Evolutionary conservation across 2,797 vertebrate genomes (phyloP).

Genomic region (Gallinago stenura): DNA sequence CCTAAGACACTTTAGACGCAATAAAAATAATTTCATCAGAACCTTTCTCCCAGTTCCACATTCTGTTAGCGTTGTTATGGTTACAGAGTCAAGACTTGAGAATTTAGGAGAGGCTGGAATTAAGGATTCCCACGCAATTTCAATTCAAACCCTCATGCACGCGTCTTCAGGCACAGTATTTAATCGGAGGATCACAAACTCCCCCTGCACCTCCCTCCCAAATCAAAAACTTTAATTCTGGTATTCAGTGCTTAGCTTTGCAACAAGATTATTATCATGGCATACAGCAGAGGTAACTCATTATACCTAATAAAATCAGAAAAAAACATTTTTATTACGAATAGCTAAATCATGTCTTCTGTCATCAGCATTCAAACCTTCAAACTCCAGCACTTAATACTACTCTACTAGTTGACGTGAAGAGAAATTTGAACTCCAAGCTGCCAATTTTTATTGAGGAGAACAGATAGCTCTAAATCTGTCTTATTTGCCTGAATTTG

Average conservation of each 20-base stretch:
- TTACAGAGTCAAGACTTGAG: slow-evolving; percentile 31
- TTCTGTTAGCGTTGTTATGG: slow-evolving; percentile 43
- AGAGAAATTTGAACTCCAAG: background rate
- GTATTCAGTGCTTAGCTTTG: background rate
- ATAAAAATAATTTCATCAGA: slow-evolving; percentile 46
- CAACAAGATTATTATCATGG: background rate
- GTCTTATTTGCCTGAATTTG: background rate
- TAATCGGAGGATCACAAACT: background rate
- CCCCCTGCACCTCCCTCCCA: background rate
- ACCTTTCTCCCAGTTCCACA: background rate
- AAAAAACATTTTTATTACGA: background rate
- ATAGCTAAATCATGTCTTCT: background rate
- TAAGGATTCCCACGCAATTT: slow-evolving; percentile 6
- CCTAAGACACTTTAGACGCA: slow-evolving; percentile 12
- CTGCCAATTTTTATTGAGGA: background rate
- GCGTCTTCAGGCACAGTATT: background rate
- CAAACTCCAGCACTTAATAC: background rate
- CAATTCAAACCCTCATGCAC: background rate
- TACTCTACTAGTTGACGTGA: background rate
- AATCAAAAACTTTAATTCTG: background rate
- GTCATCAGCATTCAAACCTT: background rate
- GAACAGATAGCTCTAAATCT: background rate
- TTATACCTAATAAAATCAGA: background rate
- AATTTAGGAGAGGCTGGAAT: slow-evolving; percentile 7
- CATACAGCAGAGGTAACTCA: background rate